A percentile compares a stretch with the other conserved stretches of the same genome.
These are phyloP conservation scores for Drosophila falleni DNA, from an alignment of 2,888 invertebrate genomes.

Conservation along the genomic window DNA sequence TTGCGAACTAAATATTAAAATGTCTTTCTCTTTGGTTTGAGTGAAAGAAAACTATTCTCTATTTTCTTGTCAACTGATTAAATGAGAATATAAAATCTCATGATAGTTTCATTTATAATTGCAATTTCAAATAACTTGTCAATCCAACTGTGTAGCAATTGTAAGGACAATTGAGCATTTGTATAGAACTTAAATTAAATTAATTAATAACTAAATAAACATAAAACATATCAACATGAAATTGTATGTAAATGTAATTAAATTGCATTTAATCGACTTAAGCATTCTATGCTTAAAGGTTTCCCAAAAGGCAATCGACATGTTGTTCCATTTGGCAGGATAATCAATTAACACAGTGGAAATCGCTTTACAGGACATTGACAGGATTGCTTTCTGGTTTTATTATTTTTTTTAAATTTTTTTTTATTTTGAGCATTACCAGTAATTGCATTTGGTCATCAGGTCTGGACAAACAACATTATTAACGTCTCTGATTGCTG, in stretches of 20 bases:
- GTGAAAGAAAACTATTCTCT: neutral
- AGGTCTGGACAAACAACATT: slow-evolving; percentile 48
- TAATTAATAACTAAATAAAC: slow-evolving; percentile 12
- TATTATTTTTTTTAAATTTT: neutral
- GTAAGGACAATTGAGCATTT: neutral
- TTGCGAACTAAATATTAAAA: no score
- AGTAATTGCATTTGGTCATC: slow-evolving; percentile 57
- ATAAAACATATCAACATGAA: neutral
- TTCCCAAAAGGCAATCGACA: slow-evolving; percentile 1
- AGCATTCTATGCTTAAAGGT: slow-evolving; percentile 1
- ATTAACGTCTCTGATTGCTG: slow-evolving; percentile 64
- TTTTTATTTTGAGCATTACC: slow-evolving; percentile 13
- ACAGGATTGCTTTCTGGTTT: slow-evolving; percentile 15
- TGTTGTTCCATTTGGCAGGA: slow-evolving; percentile 7
- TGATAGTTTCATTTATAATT: neutral
- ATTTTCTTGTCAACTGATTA: neutral
- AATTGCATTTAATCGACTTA: slow-evolving; percentile 18
- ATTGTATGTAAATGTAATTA: slow-evolving; percentile 21
- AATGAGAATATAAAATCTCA: neutral
- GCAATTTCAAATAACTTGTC: neutral
- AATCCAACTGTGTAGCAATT: neutral
- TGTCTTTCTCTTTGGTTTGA: neutral
- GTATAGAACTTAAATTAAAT: slow-evolving; percentile 21
- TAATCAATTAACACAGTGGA: slow-evolving; percentile 20
- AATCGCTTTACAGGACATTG: slow-evolving; percentile 39